A percentile compares a stretch with the other conserved stretches of the same genome.
phyloP scores from a whole-genome alignment of 2,888 invertebrate species.

The Prostheceraeus crozeri region DNA sequence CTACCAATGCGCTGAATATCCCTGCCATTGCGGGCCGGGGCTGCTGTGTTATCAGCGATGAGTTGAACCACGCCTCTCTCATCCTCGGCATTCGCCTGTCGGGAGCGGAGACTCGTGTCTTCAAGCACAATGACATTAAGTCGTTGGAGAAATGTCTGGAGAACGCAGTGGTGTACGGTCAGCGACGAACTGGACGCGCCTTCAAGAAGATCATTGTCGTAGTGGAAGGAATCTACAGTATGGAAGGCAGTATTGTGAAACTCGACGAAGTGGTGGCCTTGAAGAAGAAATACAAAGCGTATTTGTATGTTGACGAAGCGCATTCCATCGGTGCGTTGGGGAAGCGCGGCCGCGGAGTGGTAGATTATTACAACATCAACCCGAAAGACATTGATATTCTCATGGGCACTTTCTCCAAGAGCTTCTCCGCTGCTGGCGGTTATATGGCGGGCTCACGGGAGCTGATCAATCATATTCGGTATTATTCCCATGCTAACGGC shows the following conservation, averaged over 20 bases:
- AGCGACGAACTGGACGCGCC: conserved; percentile 67
- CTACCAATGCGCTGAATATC: conserved; percentile 86
- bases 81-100: conserved; percentile 84
- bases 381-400: conserved; percentile 76
- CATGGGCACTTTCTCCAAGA: conserved; percentile 98
- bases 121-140: conserved; percentile 67
- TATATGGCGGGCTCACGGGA: conserved; percentile 80
- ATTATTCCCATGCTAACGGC: conserved; percentile 72
- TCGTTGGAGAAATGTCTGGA: conserved; percentile 73
- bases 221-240: conserved; percentile 61
- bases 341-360: conserved; percentile 72
- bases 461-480: conserved; percentile 69
- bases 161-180: conserved; percentile 70
- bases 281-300: conserved; percentile 86
- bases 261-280: conserved; percentile 77
- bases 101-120: conserved; percentile 74
- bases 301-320: conserved; percentile 93
- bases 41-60: conserved; percentile 84
- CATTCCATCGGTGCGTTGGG: conserved; percentile 94
- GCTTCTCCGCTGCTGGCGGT: conserved; percentile 91
- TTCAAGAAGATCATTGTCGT: conserved; percentile 86
- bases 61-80: conserved; percentile 91
- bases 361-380: conserved; percentile 75
- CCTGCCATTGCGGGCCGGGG: no score
- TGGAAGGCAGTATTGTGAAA: conserved; percentile 91